phyloP scores from a whole-genome alignment of 2,797 vertebrate species.

The Sternarchorhynchus goeldii region DNA sequence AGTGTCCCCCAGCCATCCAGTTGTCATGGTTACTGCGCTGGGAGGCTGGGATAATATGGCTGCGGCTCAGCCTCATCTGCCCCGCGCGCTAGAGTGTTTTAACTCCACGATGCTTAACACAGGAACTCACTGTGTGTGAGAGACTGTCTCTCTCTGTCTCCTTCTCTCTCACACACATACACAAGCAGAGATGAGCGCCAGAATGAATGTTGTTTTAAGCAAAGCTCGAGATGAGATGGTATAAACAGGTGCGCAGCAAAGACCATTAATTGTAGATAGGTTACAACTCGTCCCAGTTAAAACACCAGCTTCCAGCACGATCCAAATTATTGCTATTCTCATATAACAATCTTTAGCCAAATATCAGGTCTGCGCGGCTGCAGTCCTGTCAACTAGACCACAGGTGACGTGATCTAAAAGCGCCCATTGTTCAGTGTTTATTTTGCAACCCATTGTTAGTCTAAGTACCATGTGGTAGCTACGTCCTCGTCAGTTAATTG shows the following conservation, averaged over 20 bases:
- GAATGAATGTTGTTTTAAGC: constrained; percentile 22
- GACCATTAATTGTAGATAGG: constrained; percentile 35
- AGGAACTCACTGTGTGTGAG: constrained; percentile 45
- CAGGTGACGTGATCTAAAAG: constrained; percentile 16
- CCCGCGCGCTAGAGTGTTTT: constrained; percentile 45
- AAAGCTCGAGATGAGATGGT: constrained; percentile 25
- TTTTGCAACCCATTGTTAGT: constrained; percentile 45
- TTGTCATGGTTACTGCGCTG: constrained; percentile 98
- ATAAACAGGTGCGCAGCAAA: constrained; percentile 44
- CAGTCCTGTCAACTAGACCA: not conserved
- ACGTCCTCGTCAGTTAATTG: constrained; percentile 47
- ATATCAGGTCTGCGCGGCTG: constrained; percentile 15
- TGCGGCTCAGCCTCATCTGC: constrained; percentile 61
- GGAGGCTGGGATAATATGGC: constrained; percentile 90
- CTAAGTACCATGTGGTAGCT: constrained; percentile 11
- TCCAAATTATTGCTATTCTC: not conserved
- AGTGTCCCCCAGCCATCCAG: constrained; percentile 91
- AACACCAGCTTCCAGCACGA: not conserved
- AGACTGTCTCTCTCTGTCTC: not conserved
- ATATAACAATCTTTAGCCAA: constrained; percentile 29
- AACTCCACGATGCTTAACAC: constrained; percentile 48
- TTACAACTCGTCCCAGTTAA: not conserved
- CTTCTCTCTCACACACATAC: not conserved
- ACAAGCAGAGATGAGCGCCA: not conserved
- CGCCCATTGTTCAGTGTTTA: constrained; percentile 33